These are phyloP conservation scores for Crotophaga sulcirostris DNA, from an alignment of 2,113 vertebrate genomes.

Conservation along the genomic window DNA sequence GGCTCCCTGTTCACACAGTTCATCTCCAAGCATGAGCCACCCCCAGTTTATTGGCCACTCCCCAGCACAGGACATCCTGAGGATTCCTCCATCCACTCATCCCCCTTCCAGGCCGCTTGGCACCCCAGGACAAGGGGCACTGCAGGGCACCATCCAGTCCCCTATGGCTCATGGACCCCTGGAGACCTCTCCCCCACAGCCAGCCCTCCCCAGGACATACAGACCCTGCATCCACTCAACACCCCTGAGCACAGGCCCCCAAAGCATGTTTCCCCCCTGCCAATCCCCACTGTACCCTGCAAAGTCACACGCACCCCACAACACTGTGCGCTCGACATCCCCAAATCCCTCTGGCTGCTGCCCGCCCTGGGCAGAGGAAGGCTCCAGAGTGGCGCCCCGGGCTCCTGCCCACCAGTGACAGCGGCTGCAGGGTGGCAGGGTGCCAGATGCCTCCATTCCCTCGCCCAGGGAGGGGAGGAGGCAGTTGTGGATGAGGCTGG, in stretches of 20 bases:
- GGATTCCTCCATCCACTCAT: background rate
- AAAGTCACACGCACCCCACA: background rate
- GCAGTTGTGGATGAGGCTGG: background rate
- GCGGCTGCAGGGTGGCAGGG: background rate
- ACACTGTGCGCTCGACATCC: background rate
- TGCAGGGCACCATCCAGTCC: background rate
- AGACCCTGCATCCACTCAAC: background rate
- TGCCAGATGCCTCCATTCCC: fast-evolving
- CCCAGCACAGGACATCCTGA: background rate
- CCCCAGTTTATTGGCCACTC: too few species aligned
- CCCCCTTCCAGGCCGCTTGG: background rate
- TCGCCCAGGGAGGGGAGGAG: background rate
- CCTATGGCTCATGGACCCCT: background rate
- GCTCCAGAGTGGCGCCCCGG: background rate
- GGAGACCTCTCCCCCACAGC: background rate
- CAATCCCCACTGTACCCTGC: background rate
- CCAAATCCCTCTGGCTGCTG: background rate
- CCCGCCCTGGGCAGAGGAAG: background rate
- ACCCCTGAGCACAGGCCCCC: background rate
- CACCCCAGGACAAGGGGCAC: background rate
- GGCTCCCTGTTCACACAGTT: background rate
- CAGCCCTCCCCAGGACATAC: background rate
- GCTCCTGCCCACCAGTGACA: background rate
- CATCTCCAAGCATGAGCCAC: background rate
- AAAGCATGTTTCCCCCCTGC: background rate